These are phyloP conservation scores for Eledona agricola DNA, from an alignment of 2,888 invertebrate species.

Conservation along the genomic window DNA sequence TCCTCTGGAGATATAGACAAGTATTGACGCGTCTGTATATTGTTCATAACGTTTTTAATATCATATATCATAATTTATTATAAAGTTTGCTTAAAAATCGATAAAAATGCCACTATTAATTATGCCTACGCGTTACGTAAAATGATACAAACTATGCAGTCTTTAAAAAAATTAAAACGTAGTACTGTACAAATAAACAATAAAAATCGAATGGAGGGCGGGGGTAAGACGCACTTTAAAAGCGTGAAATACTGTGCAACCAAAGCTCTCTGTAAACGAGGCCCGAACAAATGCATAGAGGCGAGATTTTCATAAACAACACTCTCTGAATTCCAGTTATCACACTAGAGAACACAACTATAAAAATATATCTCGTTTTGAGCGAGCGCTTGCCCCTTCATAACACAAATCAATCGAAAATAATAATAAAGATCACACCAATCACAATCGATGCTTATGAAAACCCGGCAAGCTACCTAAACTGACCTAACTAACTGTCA, in stretches of 20 bases:
- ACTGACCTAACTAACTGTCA: conserved; percentile 45
- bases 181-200: conserved; percentile 24
- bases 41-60: conserved; percentile 32
- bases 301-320: conserved; percentile 38
- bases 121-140: conserved; percentile 34
- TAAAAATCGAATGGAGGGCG: conserved; percentile 31
- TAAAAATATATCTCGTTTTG: conserved; percentile 33
- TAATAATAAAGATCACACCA: conserved; percentile 19
- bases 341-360: conserved; percentile 16
- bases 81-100: conserved; percentile 35
- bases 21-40: conserved; percentile 11
- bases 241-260: conserved; percentile 20
- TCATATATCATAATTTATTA: conserved; percentile 19
- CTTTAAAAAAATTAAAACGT: conserved; percentile 30
- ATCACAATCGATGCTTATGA: conserved; percentile 37
- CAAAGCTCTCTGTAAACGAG: conserved; percentile 16
- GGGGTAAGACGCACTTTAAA: conserved; percentile 26
- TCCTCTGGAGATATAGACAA: conserved; percentile 15
- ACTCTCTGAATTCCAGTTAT: conserved; percentile 5
- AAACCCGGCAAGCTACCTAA: conserved; percentile 38
- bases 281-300: conserved; percentile 22
- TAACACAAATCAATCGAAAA: conserved; percentile 3
- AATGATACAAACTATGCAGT: conserved; percentile 38
- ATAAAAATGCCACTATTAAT: conserved; percentile 41
- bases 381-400: conserved; percentile 14